Base-by-base conservation (phyloP, 2,888 invertebrate species). In the Spicauda simplicius region DNA sequence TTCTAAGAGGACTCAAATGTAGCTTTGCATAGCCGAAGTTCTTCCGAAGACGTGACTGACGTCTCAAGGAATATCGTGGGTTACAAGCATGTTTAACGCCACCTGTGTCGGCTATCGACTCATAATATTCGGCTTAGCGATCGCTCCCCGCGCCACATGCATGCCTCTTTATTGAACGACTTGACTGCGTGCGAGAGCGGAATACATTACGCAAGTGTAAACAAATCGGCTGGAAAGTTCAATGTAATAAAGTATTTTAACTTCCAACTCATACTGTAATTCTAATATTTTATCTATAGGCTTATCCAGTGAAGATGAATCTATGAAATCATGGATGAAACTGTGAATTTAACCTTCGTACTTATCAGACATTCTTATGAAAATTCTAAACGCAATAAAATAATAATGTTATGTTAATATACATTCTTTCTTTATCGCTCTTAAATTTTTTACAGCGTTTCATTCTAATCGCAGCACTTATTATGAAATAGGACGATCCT, bases 81-180 rank as follows among this genome's bases (percentile, higher is more conserved):
- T 78, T 79, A 74, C 82, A 86, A 88, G 82, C 85, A 86, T 86
- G 86, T 87, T 92, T 93, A 91, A 83, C 91, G 76, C 85, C 93
- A 93, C 93, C 93, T 91, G 91, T 76, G 83, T 69, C 86, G 82
- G 80, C 88, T 78, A 88, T 90, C 86, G 83, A 84, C 93, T 93
- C 93, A 93, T 93, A 93, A 93, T 93, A 93, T 93, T 93, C 93
- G 88, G 93, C 93, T 93, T 93, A 93, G 87, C 91, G 80, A 83
- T 79, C 68, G 66, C 71, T 25, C 67, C 69, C 58, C 45, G 57
- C 71, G 71, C 71, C 78, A 71, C 78, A 75, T 74, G 77, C 75
- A 60, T 71, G 76, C 63, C 74, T 67, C 71, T 64, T 68, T 64
- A 69, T 77, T 76, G 76, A 75, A 77, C 61, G 64, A 61, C 61